A percentile compares a stretch with the other conserved stretches of the same genome.
Evolutionary conservation across 1,140 invertebrate species (phyloP).

Genomic region (Bombyx mandarina): DNA sequence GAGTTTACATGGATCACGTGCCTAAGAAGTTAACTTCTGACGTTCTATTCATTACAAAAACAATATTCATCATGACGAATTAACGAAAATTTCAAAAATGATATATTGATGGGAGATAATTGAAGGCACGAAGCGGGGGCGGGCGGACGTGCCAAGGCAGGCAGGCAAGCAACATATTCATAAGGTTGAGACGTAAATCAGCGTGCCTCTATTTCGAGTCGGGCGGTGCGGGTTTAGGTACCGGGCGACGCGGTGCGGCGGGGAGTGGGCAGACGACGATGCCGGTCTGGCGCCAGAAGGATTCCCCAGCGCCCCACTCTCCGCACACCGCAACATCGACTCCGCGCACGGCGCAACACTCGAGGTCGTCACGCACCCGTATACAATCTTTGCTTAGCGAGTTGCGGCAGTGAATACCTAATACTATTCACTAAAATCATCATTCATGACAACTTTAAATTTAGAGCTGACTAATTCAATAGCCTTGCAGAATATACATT

Average conservation of each 20-base stretch:
- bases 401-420: conserved; percentile 29
- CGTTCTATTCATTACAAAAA: too few species aligned
- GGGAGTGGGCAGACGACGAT: conserved; percentile 57
- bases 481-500: not conserved
- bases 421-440: conserved; percentile 16
- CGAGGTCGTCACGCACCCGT: conserved; percentile 50
- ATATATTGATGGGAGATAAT: conserved; percentile 16
- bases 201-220: conserved; percentile 67
- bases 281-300: conserved; percentile 71
- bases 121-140: conserved; percentile 40
- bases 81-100: too few species aligned
- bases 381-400: conserved; percentile 13
- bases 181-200: conserved; percentile 66
- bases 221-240: conserved; percentile 26
- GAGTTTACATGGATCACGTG: too few species aligned
- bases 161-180: conserved; percentile 62
- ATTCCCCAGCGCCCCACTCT: conserved; percentile 63
- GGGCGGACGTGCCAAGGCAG: conserved; percentile 62
- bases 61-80: too few species aligned
- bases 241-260: conserved; percentile 23
- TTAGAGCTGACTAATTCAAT: conserved; percentile 7
- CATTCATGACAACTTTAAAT: conserved; percentile 6
- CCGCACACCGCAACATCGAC: conserved; percentile 32
- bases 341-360: conserved; percentile 33
- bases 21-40: too few species aligned